phyloP scores from a whole-genome alignment of 2,113 vertebrate species.

The Daphoenositta chrysoptera region DNA sequence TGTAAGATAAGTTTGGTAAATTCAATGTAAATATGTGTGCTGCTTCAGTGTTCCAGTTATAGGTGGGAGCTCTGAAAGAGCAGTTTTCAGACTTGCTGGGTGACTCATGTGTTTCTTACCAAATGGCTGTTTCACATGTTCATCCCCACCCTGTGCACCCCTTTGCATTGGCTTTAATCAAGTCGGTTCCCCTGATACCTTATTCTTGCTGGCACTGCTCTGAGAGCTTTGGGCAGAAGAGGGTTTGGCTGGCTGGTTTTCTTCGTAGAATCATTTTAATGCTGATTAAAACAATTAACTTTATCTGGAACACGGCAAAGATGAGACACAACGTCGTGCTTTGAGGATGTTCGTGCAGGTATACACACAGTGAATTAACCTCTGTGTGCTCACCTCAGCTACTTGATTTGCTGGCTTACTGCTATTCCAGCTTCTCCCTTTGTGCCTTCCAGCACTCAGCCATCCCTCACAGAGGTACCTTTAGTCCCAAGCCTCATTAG shows the following conservation, averaged over 20 bases:
- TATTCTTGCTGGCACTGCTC: background rate
- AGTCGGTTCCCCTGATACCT: background rate
- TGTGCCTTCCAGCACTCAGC: background rate
- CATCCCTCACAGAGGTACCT: background rate
- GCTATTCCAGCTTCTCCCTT: background rate
- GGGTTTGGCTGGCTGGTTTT: background rate
- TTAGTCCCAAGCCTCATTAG: slow-evolving; percentile 40
- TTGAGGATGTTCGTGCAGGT: background rate
- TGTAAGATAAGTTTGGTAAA: background rate
- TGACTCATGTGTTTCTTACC: background rate
- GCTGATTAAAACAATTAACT: slow-evolving; percentile 5
- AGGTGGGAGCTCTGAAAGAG: background rate
- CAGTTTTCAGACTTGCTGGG: background rate
- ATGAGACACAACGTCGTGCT: background rate
- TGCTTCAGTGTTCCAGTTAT: background rate
- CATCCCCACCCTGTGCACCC: background rate
- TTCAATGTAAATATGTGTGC: background rate
- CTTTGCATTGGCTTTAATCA: slow-evolving; percentile 5
- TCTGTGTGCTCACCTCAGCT: background rate
- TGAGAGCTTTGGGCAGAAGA: background rate
- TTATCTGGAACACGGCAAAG: background rate
- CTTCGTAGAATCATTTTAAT: background rate
- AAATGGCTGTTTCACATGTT: background rate
- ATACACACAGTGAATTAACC: background rate
- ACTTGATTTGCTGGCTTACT: background rate